These are phyloP conservation scores for Tenthredo notha DNA, from an alignment of 2,888 invertebrate species.

Conservation along the genomic window DNA sequence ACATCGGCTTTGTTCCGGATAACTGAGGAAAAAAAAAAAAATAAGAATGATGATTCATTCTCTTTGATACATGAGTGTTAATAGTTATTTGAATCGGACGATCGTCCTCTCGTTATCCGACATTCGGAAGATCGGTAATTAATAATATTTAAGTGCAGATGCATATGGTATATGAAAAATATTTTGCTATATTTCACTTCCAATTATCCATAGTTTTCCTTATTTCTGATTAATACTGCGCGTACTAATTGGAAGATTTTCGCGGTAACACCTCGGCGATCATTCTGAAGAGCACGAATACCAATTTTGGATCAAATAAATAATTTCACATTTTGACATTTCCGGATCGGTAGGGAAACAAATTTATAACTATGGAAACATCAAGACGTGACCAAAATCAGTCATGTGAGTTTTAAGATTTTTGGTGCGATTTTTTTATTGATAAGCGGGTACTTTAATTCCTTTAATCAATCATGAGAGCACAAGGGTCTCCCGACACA, in stretches of 20 bases:
- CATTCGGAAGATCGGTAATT: conserved; percentile 21
- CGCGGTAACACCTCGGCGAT: not conserved
- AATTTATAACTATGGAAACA: not conserved
- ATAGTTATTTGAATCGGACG: not conserved
- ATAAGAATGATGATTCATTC: not conserved
- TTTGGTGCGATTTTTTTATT: not conserved
- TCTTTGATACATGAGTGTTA: not conserved
- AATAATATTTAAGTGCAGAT: not conserved
- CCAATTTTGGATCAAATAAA: not conserved
- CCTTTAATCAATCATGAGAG: not conserved
- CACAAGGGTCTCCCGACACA: not conserved
- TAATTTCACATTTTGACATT: not conserved
- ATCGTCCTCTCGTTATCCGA: not conserved
- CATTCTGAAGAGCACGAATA: not conserved
- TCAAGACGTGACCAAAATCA: not conserved
- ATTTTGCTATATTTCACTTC: conserved; percentile 32
- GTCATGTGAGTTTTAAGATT: not conserved
- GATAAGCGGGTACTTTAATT: not conserved
- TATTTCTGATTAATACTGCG: conserved; percentile 44
- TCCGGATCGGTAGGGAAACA: not conserved
- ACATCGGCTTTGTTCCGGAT: too few relatives aligned
- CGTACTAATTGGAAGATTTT: conserved; percentile 40
- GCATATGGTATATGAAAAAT: conserved; percentile 38
- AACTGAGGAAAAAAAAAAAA: too few relatives aligned
- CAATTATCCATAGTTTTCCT: conserved; percentile 10